These are phyloP conservation scores for Hydra vulgaris DNA, from an alignment of 30 jellyfish, hydroid and myxozoan genomes.

Conservation along the genomic window DNA sequence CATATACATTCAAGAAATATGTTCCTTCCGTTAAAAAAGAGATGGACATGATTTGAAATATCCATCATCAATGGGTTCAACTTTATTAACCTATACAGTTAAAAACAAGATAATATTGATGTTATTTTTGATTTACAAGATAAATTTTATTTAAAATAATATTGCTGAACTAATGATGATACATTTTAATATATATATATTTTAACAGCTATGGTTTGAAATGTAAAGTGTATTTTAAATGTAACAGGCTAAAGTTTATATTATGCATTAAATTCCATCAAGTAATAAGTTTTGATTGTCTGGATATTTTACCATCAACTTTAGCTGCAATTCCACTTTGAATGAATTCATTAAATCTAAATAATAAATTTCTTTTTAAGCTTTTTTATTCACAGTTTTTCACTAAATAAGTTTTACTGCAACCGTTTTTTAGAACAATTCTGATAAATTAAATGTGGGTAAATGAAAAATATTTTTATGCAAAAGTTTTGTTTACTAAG, in stretches of 20 bases:
- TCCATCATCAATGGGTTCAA: slow-evolving; percentile 4
- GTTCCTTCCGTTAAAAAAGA: slow-evolving; percentile 9
- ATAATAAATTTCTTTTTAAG: neutral
- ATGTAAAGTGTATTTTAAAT: neutral
- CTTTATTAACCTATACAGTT: neutral
- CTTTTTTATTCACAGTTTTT: neutral
- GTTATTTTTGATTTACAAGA: neutral
- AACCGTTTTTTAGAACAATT: neutral
- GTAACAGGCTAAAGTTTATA: neutral
- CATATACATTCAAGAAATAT: slow-evolving; percentile 4
- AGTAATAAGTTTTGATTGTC: neutral
- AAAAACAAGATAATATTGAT: slow-evolving; percentile 1
- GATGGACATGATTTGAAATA: neutral
- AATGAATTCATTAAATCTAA: neutral
- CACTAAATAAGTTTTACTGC: neutral
- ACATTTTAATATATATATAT: neutral
- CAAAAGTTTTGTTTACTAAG: neutral
- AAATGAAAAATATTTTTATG: too few relatives aligned
- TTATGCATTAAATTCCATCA: neutral
- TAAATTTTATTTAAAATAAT: neutral
- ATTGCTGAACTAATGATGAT: neutral
- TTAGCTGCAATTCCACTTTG: neutral
- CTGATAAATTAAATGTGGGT: neutral
- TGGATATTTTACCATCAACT: neutral
- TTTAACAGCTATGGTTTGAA: neutral